A percentile compares a stretch with the other conserved stretches of the same genome.
Evolutionary conservation across 2,113 vertebrate species (phyloP).

Genomic region (Elephantulus edwardii): DNA sequence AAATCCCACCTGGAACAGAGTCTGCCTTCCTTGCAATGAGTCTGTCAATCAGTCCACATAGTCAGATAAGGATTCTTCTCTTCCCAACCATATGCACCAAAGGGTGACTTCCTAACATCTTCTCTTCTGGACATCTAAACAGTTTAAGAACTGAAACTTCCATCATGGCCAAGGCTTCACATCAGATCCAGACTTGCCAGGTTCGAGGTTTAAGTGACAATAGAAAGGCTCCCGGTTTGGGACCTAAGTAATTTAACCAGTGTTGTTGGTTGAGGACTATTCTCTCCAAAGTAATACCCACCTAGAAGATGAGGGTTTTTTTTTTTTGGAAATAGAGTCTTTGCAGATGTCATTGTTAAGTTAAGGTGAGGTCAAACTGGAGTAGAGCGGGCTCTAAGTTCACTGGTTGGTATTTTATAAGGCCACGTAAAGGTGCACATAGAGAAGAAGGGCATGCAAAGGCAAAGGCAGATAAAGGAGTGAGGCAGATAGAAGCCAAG

Average conservation of each 20-base stretch:
- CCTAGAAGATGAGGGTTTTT: background rate
- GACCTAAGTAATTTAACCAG: no score
- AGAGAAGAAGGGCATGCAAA: background rate
- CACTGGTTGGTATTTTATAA: background rate
- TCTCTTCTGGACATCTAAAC: background rate
- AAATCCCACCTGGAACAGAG: background rate
- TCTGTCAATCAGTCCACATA: no score
- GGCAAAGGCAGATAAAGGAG: background rate
- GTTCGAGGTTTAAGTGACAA: background rate
- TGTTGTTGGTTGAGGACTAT: background rate
- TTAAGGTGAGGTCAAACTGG: background rate
- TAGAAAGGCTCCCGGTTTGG: background rate
- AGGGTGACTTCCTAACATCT: background rate
- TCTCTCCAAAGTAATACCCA: background rate
- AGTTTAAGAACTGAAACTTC: background rate
- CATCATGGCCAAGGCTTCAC: fast-evolving
- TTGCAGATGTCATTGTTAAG: background rate
- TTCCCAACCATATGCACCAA: background rate
- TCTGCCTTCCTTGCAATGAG: background rate
- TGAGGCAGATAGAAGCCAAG: background rate
- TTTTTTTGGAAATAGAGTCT: background rate
- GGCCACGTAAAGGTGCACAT: no score
- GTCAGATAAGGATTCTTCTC: background rate
- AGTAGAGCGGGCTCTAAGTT: background rate
- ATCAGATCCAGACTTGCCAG: background rate